Evolutionary conservation across 2,797 vertebrate species (phyloP).

Genomic region (Syngnathus acus): DNA sequence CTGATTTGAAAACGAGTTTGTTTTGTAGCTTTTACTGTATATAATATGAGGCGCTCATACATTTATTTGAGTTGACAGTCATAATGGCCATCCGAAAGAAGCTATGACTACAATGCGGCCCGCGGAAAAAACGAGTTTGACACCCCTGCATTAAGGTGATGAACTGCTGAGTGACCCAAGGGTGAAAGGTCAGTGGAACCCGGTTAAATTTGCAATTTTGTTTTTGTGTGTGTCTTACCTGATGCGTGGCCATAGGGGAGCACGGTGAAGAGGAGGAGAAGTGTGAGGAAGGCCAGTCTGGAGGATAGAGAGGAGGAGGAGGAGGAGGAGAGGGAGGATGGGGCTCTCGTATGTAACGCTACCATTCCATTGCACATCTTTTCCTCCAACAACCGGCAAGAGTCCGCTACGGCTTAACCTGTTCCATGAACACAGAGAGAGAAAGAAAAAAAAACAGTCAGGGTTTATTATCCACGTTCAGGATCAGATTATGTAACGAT

Average conservation of each 20-base stretch:
- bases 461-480: constrained; percentile 59
- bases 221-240: constrained; percentile 59
- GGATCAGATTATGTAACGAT: constrained; percentile 60
- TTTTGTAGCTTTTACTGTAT: too few species aligned
- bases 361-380: constrained; percentile 78
- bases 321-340: constrained; percentile 40
- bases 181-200: constrained; percentile 38
- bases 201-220: constrained; percentile 22
- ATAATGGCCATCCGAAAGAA: too few species aligned
- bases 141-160: too few species aligned
- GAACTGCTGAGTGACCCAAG: constrained; percentile 30
- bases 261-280: constrained; percentile 64
- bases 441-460: constrained; percentile 14
- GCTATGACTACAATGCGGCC: too few species aligned
- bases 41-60: too few species aligned
- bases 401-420: constrained; percentile 70
- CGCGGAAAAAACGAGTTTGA: too few species aligned
- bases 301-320: constrained; percentile 44
- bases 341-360: constrained; percentile 66
- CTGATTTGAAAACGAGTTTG: too few species aligned
- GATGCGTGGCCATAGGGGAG: constrained; percentile 68
- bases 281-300: constrained; percentile 61
- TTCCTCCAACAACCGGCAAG: constrained; percentile 60
- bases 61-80: too few species aligned
- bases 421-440: constrained; percentile 37